These are phyloP conservation scores for Pandion haliaetus DNA, from an alignment of 2,113 vertebrate species.

Conservation along the genomic window DNA sequence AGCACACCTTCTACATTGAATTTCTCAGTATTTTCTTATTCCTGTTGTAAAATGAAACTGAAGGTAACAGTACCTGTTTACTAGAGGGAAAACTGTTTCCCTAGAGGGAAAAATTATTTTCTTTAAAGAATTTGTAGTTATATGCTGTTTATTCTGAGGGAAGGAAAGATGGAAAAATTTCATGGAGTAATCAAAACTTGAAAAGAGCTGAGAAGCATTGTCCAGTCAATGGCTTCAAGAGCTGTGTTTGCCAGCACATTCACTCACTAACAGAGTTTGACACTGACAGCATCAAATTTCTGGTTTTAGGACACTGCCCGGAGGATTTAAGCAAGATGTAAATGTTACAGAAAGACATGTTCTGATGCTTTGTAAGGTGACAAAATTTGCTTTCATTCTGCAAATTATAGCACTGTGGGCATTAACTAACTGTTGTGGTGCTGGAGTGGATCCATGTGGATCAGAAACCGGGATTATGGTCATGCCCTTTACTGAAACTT, in stretches of 20 bases:
- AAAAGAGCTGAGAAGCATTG: not conserved
- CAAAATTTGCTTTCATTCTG: not conserved
- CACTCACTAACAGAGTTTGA: not conserved
- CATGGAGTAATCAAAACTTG: not conserved
- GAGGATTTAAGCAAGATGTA: not conserved
- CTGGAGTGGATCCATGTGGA: not conserved
- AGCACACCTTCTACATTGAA: not conserved
- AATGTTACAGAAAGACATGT: not conserved
- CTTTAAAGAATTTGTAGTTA: not conserved
- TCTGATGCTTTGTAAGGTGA: not conserved
- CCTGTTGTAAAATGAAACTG: not conserved
- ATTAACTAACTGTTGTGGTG: not conserved
- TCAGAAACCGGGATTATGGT: not conserved
- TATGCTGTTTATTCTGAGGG: not conserved
- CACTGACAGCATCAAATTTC: not conserved
- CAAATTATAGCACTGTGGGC: not conserved
- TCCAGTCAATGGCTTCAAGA: fast-evolving
- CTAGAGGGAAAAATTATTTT: not conserved
- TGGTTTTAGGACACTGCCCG: not conserved
- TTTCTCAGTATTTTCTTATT: not conserved
- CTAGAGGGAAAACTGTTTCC: not conserved
- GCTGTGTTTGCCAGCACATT: not conserved
- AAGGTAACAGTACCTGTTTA: not conserved
- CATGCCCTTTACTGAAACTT: not conserved
- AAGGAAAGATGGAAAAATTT: conserved; percentile 3